Conservation (phyloP, 2,888 invertebrate species). For the Colostygia pectinataria region DNA sequence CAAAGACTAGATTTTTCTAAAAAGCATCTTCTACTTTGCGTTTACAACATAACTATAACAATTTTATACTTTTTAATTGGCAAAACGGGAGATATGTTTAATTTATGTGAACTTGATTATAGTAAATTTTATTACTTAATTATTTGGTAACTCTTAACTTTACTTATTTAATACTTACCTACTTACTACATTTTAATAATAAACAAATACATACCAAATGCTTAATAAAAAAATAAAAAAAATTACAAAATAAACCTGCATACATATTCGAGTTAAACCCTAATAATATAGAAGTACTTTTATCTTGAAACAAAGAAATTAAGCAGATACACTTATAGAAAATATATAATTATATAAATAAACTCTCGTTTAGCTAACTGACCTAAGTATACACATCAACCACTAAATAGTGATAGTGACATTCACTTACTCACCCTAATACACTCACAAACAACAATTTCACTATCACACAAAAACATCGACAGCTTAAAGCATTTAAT, state of each 20-base stretch:
- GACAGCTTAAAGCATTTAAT: slow-evolving; percentile 1
- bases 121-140: slow-evolving; percentile 5
- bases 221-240: background rate
- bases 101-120: slow-evolving; percentile 36
- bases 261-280: no score
- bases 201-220: background rate
- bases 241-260: background rate
- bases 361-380: no score
- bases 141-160: background rate
- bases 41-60: slow-evolving; percentile 51
- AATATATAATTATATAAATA: no score
- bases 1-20: slow-evolving; percentile 33
- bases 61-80: slow-evolving; percentile 69
- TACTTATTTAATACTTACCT: background rate
- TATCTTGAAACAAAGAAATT: no score
- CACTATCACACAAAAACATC: slow-evolving; percentile 3
- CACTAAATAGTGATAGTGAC: slow-evolving; percentile 6
- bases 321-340: no score
- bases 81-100: slow-evolving; percentile 79
- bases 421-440: background rate
- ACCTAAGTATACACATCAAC: slow-evolving; percentile 1
- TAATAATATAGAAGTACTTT: no score
- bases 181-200: background rate
- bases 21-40: slow-evolving; percentile 44
- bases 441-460: slow-evolving; percentile 6